Conservation (phyloP, 2,888 invertebrate species). For the Luperina nickerlii region DNA sequence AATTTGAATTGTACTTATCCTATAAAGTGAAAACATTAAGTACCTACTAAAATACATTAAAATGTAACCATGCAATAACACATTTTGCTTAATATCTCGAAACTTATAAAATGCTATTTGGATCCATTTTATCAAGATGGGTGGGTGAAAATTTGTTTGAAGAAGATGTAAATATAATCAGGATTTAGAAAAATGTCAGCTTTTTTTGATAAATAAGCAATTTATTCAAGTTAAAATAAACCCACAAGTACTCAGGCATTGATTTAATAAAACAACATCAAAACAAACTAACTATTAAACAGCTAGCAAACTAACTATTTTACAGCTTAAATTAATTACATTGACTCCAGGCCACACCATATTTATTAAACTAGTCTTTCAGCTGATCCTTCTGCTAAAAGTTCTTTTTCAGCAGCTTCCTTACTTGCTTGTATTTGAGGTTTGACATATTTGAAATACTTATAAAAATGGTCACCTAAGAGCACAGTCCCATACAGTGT, state of each 20-base stretch:
- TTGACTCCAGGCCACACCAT: slow-evolving; percentile 54
- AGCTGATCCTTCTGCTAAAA: slow-evolving; percentile 87
- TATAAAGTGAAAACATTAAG: not conserved
- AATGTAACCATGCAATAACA: not conserved
- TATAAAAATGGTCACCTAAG: slow-evolving; percentile 82
- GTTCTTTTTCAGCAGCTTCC: slow-evolving; percentile 82
- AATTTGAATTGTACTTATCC: not conserved
- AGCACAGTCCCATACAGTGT: slow-evolving; percentile 80
- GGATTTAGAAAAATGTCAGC: not conserved
- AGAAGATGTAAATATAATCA: not conserved
- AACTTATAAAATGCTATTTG: not conserved
- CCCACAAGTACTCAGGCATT: slow-evolving; percentile 33
- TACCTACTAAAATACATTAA: not conserved
- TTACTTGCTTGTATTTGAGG: slow-evolving; percentile 83
- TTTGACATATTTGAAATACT: slow-evolving; percentile 84
- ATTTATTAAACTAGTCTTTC: slow-evolving; percentile 77
- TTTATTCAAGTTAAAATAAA: slow-evolving; percentile 7
- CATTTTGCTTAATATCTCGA: not conserved
- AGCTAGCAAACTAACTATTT: slow-evolving; percentile 61
- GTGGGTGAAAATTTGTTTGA: not conserved
- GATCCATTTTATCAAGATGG: not conserved
- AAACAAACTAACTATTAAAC: slow-evolving; percentile 62
- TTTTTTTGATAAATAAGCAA: slow-evolving; percentile 4
- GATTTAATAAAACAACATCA: slow-evolving; percentile 69
- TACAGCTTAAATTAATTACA: slow-evolving; percentile 67